Percentiles rank a stretch among this genome's conserved stretches.
Conservation (phyloP, 2,797 vertebrate species). For the Parambassis ranga region DNA sequence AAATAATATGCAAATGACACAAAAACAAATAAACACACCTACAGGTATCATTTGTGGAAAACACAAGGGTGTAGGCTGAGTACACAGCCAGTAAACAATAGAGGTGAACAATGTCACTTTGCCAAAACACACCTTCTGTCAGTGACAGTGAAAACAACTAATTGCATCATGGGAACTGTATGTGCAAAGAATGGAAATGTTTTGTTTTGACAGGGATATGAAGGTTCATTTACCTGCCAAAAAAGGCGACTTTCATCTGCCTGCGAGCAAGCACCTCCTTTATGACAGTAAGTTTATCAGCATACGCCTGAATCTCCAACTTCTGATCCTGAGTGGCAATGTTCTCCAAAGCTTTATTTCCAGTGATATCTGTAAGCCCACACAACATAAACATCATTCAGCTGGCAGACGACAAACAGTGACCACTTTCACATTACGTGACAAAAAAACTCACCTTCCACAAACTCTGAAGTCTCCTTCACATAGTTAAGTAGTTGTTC, state of each 20-base stretch:
- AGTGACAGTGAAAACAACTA: no score
- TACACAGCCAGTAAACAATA: no score
- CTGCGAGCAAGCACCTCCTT: slow-evolving; percentile 92
- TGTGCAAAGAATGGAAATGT: no score
- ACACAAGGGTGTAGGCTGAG: no score
- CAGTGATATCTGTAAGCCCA: slow-evolving; percentile 74
- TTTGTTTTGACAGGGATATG: no score
- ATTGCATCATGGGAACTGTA: no score
- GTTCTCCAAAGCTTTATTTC: slow-evolving; percentile 84
- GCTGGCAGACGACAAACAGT: neutral
- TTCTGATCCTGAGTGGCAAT: slow-evolving; percentile 86
- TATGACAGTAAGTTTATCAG: slow-evolving; percentile 86
- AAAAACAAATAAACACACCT: no score
- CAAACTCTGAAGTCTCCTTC: slow-evolving; percentile 87
- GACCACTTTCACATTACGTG: neutral
- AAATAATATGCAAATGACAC: no score
- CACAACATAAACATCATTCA: neutral
- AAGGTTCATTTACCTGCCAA: slow-evolving; percentile 88
- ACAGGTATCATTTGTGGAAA: no score
- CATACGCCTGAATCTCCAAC: slow-evolving; percentile 84
- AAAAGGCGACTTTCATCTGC: slow-evolving; percentile 99
- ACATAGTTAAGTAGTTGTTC: slow-evolving; percentile 90
- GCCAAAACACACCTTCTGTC: no score
- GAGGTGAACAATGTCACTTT: no score
- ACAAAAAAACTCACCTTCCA: slow-evolving; percentile 84